Evolutionary conservation across 2,888 invertebrate genomes (phyloP).

Genomic region (Tipula lateralis): DNA sequence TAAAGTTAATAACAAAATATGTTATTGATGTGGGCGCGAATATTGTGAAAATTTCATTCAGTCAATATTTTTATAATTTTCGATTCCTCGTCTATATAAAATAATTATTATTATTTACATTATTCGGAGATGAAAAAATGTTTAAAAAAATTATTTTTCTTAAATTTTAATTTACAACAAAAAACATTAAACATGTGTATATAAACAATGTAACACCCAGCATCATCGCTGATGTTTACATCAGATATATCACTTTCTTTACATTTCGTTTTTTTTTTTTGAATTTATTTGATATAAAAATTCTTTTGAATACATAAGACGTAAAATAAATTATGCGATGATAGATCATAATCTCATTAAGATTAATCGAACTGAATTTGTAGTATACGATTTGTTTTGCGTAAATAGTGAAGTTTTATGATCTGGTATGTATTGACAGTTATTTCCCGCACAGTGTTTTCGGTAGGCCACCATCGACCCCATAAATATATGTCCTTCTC

Average conservation of each 20-base stretch:
- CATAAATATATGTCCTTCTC: no score
- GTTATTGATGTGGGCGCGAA: neutral
- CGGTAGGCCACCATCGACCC: no score
- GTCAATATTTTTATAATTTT: neutral
- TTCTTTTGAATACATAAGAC: neutral
- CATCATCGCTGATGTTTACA: neutral
- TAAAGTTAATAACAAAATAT: neutral
- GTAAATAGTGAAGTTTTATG: neutral
- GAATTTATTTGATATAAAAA: neutral
- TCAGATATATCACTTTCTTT: neutral
- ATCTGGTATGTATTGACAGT: neutral
- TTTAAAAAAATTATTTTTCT: neutral
- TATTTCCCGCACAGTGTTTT: neutral
- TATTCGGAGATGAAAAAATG: neutral
- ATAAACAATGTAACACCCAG: neutral
- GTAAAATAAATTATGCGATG: neutral
- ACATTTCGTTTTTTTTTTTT: neutral
- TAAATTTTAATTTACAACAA: neutral
- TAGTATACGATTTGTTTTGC: neutral
- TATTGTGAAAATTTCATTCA: neutral
- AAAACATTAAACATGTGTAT: neutral
- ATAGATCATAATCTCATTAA: neutral
- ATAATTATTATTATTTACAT: neutral
- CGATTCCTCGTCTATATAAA: neutral
- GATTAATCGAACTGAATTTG: neutral